Percentiles rank a stretch among this genome's conserved stretches.
Conservation (phyloP, 1,140 invertebrate species). For the Solenopsis invicta region DNA sequence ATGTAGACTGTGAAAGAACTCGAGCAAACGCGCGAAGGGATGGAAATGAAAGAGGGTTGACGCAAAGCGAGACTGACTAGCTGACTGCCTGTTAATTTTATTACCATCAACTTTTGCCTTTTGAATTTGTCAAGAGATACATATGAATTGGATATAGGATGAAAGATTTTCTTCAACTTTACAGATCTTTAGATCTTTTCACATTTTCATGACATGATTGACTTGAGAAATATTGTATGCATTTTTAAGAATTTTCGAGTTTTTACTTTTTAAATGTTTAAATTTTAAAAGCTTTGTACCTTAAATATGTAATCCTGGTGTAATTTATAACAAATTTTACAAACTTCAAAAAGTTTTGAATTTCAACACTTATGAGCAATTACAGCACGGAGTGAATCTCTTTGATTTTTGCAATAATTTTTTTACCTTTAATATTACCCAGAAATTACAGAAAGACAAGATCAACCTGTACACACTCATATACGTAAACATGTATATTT, state of each 20-base stretch:
- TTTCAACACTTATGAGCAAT: neutral
- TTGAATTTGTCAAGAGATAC: conserved; percentile 41
- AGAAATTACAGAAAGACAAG: neutral
- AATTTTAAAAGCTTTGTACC: neutral
- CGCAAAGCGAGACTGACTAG: conserved; percentile 69
- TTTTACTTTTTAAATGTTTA: neutral
- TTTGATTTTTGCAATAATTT: neutral
- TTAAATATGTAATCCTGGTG: neutral
- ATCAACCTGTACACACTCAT: neutral
- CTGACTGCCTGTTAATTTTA: conserved; percentile 71
- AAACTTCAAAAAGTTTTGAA: neutral
- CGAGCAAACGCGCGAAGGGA: conserved; percentile 63
- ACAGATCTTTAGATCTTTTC: conserved; percentile 8
- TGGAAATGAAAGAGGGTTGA: conserved; percentile 70
- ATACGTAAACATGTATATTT: neutral
- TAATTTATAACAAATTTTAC: neutral
- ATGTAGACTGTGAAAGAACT: conserved; percentile 73
- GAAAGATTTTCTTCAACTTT: conserved; percentile 74
- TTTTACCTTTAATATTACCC: neutral
- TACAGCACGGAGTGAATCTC: neutral
- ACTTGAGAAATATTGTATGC: neutral
- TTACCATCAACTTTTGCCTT: conserved; percentile 79
- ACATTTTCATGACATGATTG: neutral
- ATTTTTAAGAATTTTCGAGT: neutral
- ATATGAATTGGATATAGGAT: neutral